Base-by-base conservation (phyloP, 2,888 invertebrate species). In the Cerastis rubricosa region DNA sequence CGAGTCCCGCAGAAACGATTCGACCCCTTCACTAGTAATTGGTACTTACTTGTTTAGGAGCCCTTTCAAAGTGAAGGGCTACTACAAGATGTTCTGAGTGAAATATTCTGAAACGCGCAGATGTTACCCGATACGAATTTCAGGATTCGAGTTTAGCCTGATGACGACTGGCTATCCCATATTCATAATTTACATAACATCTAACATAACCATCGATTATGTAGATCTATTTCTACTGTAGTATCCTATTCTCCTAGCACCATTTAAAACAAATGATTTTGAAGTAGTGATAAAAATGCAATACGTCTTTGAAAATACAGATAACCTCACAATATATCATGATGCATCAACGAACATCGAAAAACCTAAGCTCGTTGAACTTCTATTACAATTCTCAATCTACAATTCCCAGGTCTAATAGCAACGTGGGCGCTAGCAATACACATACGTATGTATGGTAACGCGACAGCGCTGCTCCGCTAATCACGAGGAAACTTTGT, bases 401-500 rank as follows among this genome's bases (percentile, higher is more conserved):
- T 71, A 57, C 11, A 74, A 78, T 76, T 54, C 40, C 57, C 71
- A 68, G 35, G 63, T 63, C 61, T 74, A 69, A 29, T 43, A 35
- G n/a, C 49, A 66, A 51, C 25, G 49, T 61, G 19, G 43, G 54
- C 54, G 63, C 49, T 59, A 69, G 22, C 61, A 66, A 63, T 57
- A 85, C 35, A 75, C 74, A 76, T 65, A 79, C 74, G 72, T 74
- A 80, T 73, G 87, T 82, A 78, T 73, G 78, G 74, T 75, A 79
- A 80, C 86, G 87, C 86, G 88, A 85, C 89, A 87, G 85, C 78
- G 80, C 81, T 80, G 91, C 91, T 89, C 90, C 91, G 93, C 93
- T 94, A 94, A 94, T 95, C 94, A 94, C 91, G 88, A 90, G 91
- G 91, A 93, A 94, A 93, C 91, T 94, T 93, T 90, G 90, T 90